These are phyloP conservation scores for Caranx ignobilis DNA, from an alignment of 2,113 vertebrate species.

Conservation along the genomic window DNA sequence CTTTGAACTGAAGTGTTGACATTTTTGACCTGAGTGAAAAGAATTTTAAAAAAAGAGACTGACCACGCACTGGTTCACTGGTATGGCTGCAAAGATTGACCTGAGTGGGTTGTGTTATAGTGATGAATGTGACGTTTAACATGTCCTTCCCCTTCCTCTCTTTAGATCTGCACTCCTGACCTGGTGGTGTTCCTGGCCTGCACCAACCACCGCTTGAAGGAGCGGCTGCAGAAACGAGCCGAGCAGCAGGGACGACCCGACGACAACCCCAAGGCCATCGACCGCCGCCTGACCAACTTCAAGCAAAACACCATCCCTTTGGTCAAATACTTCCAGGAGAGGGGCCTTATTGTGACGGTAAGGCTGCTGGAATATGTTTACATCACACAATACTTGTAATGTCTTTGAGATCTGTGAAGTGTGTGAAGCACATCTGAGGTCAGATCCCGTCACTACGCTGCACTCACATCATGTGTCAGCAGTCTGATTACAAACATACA, in stretches of 20 bases:
- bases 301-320: slow-evolving; percentile 95
- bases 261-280: slow-evolving; percentile 97
- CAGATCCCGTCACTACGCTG: too few relatives aligned
- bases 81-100: slow-evolving; percentile 1
- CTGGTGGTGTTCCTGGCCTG: slow-evolving; percentile 97
- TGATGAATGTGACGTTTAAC: background rate
- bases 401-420: background rate
- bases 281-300: slow-evolving; percentile 95
- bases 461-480: background rate
- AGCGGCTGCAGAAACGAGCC: slow-evolving; percentile 91
- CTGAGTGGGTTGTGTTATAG: too few relatives aligned
- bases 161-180: slow-evolving; percentile 96
- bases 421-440: background rate
- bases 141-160: slow-evolving; percentile 10
- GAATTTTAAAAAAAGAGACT: background rate
- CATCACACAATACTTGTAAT: background rate
- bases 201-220: slow-evolving; percentile 92
- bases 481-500: background rate
- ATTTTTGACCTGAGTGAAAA: background rate
- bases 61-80: background rate
- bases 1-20: slow-evolving; percentile 21
- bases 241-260: slow-evolving; percentile 97
- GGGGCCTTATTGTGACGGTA: slow-evolving; percentile 94
- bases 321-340: slow-evolving; percentile 98
- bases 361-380: slow-evolving; percentile 51